Conservation (phyloP, 2,113 vertebrate genomes). For the Vireo altiloquus region DNA sequence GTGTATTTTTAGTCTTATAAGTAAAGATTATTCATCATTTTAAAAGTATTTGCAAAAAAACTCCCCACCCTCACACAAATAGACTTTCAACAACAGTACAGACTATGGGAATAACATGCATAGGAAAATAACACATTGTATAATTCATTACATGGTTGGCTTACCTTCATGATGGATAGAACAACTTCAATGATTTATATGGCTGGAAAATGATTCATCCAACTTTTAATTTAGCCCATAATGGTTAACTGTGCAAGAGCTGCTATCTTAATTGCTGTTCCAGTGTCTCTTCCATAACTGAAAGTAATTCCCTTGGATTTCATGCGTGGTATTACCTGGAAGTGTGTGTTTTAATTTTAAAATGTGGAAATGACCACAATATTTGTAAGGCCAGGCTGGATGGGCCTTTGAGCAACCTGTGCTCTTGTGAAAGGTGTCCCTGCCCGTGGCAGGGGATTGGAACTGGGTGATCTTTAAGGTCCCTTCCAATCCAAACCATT, state of each 20-base stretch:
- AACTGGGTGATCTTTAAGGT: neutral
- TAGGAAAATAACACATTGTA: neutral
- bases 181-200: neutral
- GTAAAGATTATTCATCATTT: constrained; percentile 22
- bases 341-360: neutral
- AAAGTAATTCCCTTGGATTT: neutral
- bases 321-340: neutral
- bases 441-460: neutral
- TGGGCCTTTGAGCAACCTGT: neutral
- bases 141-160: neutral
- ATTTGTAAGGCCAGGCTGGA: neutral
- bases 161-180: neutral
- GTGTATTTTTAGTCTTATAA: constrained; percentile 10
- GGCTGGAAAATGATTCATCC: neutral
- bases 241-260: neutral
- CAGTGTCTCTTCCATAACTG: neutral
- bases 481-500: neutral
- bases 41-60: neutral
- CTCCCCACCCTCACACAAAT: neutral
- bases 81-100: neutral
- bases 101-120: neutral
- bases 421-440: neutral
- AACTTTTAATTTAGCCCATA: neutral
- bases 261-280: neutral
- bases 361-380: neutral